Base-by-base conservation (phyloP, 2,113 vertebrate genomes). In the Pseudorasbora parva region DNA sequence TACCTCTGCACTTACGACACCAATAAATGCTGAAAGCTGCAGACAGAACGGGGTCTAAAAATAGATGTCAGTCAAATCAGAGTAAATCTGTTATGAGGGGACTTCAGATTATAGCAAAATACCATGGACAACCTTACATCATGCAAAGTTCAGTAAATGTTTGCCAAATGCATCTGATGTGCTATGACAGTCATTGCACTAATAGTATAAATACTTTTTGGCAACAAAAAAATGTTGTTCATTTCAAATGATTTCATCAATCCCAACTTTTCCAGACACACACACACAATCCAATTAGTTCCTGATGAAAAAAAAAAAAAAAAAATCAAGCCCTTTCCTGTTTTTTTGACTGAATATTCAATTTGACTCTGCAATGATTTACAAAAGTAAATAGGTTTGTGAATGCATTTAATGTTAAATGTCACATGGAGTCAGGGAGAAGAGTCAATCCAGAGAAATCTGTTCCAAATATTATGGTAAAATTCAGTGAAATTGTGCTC, bases 21-120 rank as follows among this genome's bases (percentile, higher is more conserved):
- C 68, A 8, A 23, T 71, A 71, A 71, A 45, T 71, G 68, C 41
- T 47, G 41, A 72, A 72, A 72, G 69, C 69, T 72, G 69, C 41
- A 72, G 69, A 72, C 41, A 23, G 68, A 12, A 72, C 25, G 10
- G 37, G 4, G 0, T 49, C 9, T 74, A 74, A 74, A 74, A 49
- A 74, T 27, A 74, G 72, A 25, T 15, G 30, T 74, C 25, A 27
- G 23, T 49, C 15, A 51, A 74, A 74, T 8, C 47, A 51, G 25
- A 27, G 72, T 74, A 74, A 51, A 49, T 17, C 14, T 74, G 45
- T 51, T 54, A 74, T 47, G 21, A 45, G 41, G 69, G 7, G 33
- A 8, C 41, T 60, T 60, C 21, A 60, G 33, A 78, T 45, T 43
- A 78, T 0, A 76, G 54, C 7, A 11, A 57, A 57, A 57, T 76